A percentile compares a stretch with the other conserved stretches of the same genome.
phyloP scores from a whole-genome alignment of 1,140 invertebrate species.

The Lasioglossum baleicum region DNA sequence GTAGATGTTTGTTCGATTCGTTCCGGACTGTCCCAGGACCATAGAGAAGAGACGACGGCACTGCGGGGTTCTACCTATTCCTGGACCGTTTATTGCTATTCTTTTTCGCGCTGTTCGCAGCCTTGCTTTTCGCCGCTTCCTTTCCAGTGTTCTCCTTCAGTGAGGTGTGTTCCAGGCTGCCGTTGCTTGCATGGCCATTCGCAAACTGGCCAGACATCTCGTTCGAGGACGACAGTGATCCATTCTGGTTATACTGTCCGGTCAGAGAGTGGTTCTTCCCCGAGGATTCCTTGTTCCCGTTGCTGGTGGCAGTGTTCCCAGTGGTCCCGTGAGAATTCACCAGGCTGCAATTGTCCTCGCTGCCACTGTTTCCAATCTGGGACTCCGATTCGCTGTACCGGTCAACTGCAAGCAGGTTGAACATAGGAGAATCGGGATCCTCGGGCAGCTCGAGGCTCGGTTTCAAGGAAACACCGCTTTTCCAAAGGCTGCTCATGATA shows the following conservation, averaged over 20 bases:
- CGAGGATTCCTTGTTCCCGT: slow-evolving; percentile 78
- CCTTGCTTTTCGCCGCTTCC: slow-evolving; percentile 83
- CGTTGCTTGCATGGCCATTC: slow-evolving; percentile 81
- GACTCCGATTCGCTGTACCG: slow-evolving; percentile 94
- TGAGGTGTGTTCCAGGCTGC: slow-evolving; percentile 78
- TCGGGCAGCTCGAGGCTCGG: not conserved
- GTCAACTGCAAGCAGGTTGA: slow-evolving; percentile 83
- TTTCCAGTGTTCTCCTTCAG: slow-evolving; percentile 80
- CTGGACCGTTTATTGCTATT: slow-evolving; percentile 85
- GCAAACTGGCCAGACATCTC: slow-evolving; percentile 82
- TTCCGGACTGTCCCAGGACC: too few species aligned
- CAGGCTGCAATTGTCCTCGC: slow-evolving; percentile 83
- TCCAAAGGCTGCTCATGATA: not conserved
- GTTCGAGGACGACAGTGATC: slow-evolving; percentile 3
- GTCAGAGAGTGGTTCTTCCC: slow-evolving; percentile 85
- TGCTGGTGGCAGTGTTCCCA: slow-evolving; percentile 81
- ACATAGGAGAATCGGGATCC: slow-evolving; percentile 63
- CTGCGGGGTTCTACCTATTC: slow-evolving; percentile 81
- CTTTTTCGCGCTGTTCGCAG: slow-evolving; percentile 83
- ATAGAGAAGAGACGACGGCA: not conserved
- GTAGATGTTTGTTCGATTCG: not conserved
- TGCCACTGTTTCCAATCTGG: slow-evolving; percentile 86
- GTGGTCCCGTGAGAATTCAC: slow-evolving; percentile 84
- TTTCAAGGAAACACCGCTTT: not conserved
- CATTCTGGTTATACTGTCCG: slow-evolving; percentile 72